Conservation (phyloP, 2,113 vertebrate genomes). For the Myotis brandtii region DNA sequence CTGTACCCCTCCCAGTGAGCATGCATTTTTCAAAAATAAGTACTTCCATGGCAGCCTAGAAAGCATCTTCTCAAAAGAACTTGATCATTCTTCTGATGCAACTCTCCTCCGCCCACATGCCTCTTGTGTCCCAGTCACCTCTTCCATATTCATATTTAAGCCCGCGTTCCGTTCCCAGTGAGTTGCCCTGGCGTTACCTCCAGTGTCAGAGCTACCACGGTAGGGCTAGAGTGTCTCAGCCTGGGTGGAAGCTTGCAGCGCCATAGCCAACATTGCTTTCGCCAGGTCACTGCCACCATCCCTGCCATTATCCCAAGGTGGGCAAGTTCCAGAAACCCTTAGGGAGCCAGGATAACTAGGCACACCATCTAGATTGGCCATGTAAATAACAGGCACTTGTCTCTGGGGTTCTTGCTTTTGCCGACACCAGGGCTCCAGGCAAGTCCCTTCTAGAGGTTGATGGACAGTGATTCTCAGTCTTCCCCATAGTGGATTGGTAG, state of each 20-base stretch:
- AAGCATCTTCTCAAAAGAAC: constrained; percentile 34
- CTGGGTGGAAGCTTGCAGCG: background rate
- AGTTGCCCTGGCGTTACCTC: background rate
- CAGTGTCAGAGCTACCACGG: background rate
- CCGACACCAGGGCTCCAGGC: background rate
- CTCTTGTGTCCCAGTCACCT: background rate
- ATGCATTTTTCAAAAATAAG: constrained; percentile 53
- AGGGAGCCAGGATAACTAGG: constrained; percentile 27
- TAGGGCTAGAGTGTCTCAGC: background rate
- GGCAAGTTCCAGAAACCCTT: constrained; percentile 20
- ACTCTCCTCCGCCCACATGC: background rate
- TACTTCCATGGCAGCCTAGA: constrained; percentile 10
- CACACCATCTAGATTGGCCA: background rate
- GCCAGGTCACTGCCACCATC: constrained; percentile 33
- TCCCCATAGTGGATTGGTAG: background rate
- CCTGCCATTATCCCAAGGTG: background rate
- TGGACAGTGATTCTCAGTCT: constrained; percentile 28
- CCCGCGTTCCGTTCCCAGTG: background rate
- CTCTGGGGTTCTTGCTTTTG: constrained; percentile 37
- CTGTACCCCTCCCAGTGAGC: background rate
- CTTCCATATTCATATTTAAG: background rate
- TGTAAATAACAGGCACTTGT: background rate
- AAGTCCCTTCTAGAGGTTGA: background rate
- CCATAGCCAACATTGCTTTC: constrained; percentile 51
- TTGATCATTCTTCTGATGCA: background rate